These are phyloP conservation scores for Ephestia elutella DNA, from an alignment of 1,140 invertebrate species.

Conservation along the genomic window DNA sequence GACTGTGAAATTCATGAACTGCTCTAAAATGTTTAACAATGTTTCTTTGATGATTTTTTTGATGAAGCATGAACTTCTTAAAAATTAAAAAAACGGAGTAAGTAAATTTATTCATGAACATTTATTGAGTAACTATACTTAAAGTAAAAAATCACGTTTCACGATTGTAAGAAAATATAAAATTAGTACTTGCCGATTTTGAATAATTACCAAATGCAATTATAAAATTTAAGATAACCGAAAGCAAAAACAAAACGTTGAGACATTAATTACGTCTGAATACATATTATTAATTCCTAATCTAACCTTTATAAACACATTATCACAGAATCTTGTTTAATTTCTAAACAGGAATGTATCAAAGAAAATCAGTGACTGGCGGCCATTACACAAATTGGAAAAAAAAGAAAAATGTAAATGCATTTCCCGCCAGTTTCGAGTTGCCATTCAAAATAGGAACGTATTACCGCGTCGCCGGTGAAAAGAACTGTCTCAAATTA, in stretches of 20 bases:
- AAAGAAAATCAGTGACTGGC: constrained; percentile 54
- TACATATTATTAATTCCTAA: not conserved
- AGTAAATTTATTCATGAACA: too few species aligned
- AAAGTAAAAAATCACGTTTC: too few species aligned
- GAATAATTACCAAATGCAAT: too few species aligned
- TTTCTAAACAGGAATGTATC: constrained; percentile 39
- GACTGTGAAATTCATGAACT: constrained; percentile 17
- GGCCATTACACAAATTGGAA: constrained; percentile 61
- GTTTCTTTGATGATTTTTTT: not conserved
- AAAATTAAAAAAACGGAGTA: too few species aligned
- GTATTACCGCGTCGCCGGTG: constrained; percentile 59
- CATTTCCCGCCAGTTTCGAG: constrained; percentile 67
- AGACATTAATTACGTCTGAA: too few species aligned
- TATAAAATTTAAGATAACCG: too few species aligned
- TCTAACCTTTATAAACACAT: constrained; percentile 1
- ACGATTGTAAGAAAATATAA: too few species aligned
- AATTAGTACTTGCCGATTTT: too few species aligned
- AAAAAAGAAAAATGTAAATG: constrained; percentile 57
- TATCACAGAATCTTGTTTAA: not conserved
- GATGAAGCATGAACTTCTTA: not conserved
- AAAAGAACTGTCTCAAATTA: constrained; percentile 74
- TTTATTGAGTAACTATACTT: too few species aligned
- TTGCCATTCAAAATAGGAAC: constrained; percentile 72
- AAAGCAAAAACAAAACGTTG: too few species aligned
- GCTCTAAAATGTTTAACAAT: not conserved